Evolutionary conservation across 1,140 invertebrate genomes (phyloP).

Genomic region (Branchinecta lindahli): DNA sequence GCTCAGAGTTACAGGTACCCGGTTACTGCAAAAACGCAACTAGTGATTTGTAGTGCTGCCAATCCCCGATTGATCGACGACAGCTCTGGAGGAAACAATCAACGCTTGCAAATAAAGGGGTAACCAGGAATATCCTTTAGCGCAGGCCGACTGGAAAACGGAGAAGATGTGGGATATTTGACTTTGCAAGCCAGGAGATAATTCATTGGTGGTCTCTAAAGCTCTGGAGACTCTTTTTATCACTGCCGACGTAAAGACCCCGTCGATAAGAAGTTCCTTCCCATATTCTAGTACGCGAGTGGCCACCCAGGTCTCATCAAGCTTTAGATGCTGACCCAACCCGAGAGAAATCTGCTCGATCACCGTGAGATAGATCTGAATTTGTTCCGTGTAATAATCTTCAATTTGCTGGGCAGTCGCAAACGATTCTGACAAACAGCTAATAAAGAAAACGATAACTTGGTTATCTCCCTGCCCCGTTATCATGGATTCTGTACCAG

Average conservation of each 20-base stretch:
- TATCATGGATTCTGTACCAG: neutral
- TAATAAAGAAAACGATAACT: slow-evolving; percentile 6
- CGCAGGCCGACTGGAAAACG: neutral
- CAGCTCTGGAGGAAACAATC: neutral
- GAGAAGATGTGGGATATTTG: slow-evolving; percentile 1
- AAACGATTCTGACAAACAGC: neutral
- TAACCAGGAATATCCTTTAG: neutral
- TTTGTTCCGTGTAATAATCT: neutral
- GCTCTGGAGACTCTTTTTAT: neutral
- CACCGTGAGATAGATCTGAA: neutral
- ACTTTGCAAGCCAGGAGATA: neutral
- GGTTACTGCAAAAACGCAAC: too few relatives aligned
- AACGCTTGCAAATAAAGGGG: neutral
- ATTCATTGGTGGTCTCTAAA: neutral
- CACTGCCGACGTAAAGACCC: neutral
- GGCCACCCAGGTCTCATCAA: neutral
- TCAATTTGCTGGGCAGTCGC: neutral
- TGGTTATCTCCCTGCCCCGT: slow-evolving; percentile 3
- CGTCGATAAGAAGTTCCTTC: neutral
- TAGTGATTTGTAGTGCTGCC: too few relatives aligned
- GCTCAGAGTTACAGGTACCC: too few relatives aligned
- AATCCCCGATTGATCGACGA: too few relatives aligned
- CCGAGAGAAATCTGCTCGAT: neutral
- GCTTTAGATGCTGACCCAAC: neutral
- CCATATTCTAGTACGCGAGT: neutral